phyloP scores from a whole-genome alignment of 2,888 invertebrate genomes.

The Dicyrtomina minuta region DNA sequence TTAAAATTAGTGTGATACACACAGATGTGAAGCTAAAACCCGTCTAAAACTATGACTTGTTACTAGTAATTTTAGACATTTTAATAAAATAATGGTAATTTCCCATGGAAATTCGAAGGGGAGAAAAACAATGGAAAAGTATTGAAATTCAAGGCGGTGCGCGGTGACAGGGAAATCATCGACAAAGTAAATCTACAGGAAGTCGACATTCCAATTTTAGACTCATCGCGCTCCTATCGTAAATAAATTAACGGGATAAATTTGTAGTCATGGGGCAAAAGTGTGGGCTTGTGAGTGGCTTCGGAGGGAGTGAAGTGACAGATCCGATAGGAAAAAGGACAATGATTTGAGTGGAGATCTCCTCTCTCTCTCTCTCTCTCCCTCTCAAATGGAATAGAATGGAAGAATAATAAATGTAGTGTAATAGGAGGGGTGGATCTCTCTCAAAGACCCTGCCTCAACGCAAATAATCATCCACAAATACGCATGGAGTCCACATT shows the following conservation, averaged over 20 bases:
- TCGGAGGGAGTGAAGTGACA: slow-evolving; percentile 22
- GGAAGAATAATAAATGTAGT: slow-evolving; percentile 29
- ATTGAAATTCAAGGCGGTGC: not conserved
- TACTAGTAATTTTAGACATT: too few relatives aligned
- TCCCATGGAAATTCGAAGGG: slow-evolving; percentile 3
- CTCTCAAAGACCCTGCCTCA: slow-evolving; percentile 10
- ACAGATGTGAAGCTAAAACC: too few relatives aligned
- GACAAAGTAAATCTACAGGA: not conserved
- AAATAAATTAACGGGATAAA: too few relatives aligned
- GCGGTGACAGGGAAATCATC: not conserved
- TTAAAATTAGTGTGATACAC: too few relatives aligned
- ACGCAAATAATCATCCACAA: slow-evolving; percentile 3
- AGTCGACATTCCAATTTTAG: too few relatives aligned
- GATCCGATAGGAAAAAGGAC: slow-evolving; percentile 9
- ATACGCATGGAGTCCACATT: not conserved
- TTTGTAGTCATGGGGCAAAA: not conserved
- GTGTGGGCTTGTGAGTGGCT: slow-evolving; percentile 1
- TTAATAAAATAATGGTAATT: not conserved
- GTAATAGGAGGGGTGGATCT: slow-evolving; percentile 28
- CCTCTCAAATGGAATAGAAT: slow-evolving; percentile 17
- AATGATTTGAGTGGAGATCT: slow-evolving; percentile 19
- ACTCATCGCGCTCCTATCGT: too few relatives aligned
- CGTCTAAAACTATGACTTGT: too few relatives aligned
- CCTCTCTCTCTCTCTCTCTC: not conserved
- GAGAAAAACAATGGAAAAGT: too few relatives aligned